phyloP scores from a whole-genome alignment of 2,797 vertebrate species.

The Xenopus petersii region DNA sequence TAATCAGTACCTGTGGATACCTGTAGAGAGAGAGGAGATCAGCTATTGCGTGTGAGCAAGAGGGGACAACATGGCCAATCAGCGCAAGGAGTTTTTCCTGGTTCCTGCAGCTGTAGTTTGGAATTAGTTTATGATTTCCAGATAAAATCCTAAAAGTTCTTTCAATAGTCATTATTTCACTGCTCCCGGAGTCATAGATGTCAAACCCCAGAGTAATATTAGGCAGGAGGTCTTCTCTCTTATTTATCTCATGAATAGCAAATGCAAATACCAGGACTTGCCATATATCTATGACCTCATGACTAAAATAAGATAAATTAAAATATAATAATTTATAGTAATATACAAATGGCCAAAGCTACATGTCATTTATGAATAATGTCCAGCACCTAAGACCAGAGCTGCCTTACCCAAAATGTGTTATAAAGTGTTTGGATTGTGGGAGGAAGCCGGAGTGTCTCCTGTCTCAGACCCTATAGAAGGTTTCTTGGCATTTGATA shows the following conservation, averaged over 20 bases:
- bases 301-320: too few species aligned
- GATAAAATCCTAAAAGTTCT: not conserved
- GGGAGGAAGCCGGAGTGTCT: too few species aligned
- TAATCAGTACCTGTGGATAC: not conserved
- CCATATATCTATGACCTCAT: too few species aligned
- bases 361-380: too few species aligned
- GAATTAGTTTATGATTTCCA: not conserved
- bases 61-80: not conserved
- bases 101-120: not conserved
- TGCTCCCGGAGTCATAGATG: constrained; percentile 3
- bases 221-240: not conserved
- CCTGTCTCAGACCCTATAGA: too few species aligned
- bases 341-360: too few species aligned
- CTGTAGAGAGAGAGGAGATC: not conserved
- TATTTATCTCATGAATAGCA: not conserved
- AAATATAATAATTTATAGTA: too few species aligned
- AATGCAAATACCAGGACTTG: not conserved
- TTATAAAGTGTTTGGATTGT: too few species aligned
- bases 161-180: not conserved
- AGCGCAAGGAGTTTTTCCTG: not conserved
- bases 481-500: too few species aligned
- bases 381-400: too few species aligned
- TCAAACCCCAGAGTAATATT: constrained; percentile 16
- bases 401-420: too few species aligned
- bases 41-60: not conserved